Conservation (phyloP, 2,888 invertebrate genomes). For the Lumbricus terrestris region DNA sequence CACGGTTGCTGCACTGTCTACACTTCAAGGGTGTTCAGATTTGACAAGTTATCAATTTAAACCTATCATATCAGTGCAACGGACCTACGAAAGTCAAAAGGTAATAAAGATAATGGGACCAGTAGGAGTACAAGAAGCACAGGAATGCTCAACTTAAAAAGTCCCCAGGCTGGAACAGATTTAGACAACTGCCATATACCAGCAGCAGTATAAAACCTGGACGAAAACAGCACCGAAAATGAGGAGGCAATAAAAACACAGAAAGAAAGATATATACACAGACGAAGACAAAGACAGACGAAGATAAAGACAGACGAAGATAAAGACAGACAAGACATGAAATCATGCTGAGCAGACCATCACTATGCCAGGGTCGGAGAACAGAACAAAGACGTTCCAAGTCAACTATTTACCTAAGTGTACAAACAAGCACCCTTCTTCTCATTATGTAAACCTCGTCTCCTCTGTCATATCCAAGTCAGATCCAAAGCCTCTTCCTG, state of each 20-base stretch:
- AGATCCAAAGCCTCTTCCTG: not conserved
- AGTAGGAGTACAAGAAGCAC: constrained; percentile 3
- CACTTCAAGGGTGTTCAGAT: constrained; percentile 3
- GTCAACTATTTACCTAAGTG: not conserved
- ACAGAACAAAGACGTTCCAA: not conserved
- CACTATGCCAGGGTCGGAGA: not conserved
- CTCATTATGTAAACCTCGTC: constrained; percentile 3
- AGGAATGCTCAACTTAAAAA: constrained; percentile 3
- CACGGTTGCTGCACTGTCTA: not conserved
- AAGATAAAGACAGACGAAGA: not conserved
- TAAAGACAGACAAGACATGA: not conserved
- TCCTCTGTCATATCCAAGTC: not conserved
- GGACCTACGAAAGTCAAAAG: not conserved
- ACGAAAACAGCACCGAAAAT: not conserved
- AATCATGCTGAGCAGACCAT: not conserved
- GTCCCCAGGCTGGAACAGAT: not conserved
- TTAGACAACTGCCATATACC: not conserved
- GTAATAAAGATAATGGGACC: not conserved
- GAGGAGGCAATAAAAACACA: not conserved
- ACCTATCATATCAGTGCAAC: not conserved
- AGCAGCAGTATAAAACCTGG: not conserved
- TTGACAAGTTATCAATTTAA: not conserved
- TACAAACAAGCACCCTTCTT: not conserved
- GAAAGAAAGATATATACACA: not conserved
- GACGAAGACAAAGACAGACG: not conserved